Base-by-base conservation (phyloP, 2,888 invertebrate genomes). In the Chalcosyrphus nemorum region DNA sequence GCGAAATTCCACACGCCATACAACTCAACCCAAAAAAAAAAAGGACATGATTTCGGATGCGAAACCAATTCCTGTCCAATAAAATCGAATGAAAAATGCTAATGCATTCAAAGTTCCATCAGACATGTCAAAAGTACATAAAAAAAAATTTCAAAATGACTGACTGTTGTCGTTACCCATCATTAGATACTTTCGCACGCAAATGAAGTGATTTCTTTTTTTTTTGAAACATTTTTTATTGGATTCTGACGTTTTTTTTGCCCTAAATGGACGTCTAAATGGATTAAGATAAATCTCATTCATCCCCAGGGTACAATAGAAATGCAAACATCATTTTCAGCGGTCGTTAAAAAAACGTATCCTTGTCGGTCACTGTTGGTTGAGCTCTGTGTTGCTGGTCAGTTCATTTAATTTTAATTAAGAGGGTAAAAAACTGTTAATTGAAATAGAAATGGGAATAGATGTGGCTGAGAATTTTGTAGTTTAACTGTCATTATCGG, bases 311-410 rank as follows among this genome's bases (percentile, higher is more conserved):
- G 24, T 11, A 61, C 21, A 61, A 61, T 61, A 32, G n/a, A 15
- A 47, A 63, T 63, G 32, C 63, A 47, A 63, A 63, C 63, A 63
- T 0, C 6, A 32, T 63, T 32, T 13, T 32, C 11, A 32, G 47
- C 56, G 27, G 59, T 27, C 21, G 13, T 47, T 50, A 57, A 59
- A 50, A 71, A 50, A 32, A 7, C 29, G n/a, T 27, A 17, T 43
- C 32, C 9, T n/a, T 17, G 38, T 38, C 59, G 24, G 52, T 52
- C 71, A 71, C 59, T 71, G 50, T 61, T 38, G 59, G 71, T 27
- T 72, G 41, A 2, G 35, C 43, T 17, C n/a, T 56, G 19, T 68
- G 35, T 38, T 11, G 6, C n/a, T 57, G 70, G 70, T 71, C 47
- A 54, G 41, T 41, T 43, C 35, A 35, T 35, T 57, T 56, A 29